Evolutionary conservation across 2,888 invertebrate species (phyloP).

Genomic region (Aplocera efformata): DNA sequence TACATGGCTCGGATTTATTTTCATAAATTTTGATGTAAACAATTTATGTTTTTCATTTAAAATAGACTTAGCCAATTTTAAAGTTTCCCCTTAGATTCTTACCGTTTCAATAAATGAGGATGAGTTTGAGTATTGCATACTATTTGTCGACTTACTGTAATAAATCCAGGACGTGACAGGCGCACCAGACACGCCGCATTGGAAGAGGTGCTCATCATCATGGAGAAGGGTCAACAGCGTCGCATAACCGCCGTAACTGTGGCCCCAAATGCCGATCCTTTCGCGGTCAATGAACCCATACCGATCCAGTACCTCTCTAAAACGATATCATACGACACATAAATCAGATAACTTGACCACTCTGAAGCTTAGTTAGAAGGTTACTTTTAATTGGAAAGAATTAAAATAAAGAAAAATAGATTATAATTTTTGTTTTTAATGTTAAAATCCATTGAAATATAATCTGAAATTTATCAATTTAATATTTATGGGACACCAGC

Average conservation of each 20-base stretch:
- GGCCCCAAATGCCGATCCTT: conserved; percentile 91
- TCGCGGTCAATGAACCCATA: conserved; percentile 84
- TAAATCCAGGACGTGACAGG: conserved; percentile 95
- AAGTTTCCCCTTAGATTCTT: no score
- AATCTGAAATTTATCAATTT: no score
- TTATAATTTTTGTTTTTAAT: no score
- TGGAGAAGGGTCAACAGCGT: conserved; percentile 87
- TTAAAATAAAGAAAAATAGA: no score
- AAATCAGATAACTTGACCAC: background rate
- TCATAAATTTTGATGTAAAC: no score
- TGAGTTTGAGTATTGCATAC: no score
- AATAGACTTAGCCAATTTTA: no score
- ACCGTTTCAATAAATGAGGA: no score
- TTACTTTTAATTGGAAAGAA: background rate
- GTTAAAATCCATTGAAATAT: no score
- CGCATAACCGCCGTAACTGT: conserved; percentile 97
- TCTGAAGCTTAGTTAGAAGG: background rate
- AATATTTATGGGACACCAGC: no score
- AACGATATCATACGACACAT: conserved; percentile 24
- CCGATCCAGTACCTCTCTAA: conserved; percentile 76
- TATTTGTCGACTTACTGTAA: conserved; percentile 89
- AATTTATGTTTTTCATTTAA: no score
- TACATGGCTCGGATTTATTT: no score
- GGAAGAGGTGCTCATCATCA: conserved; percentile 85
- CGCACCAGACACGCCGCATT: conserved; percentile 93